Evolutionary conservation across 1,140 invertebrate species (phyloP).

Genomic region (Sinonovacula constricta): DNA sequence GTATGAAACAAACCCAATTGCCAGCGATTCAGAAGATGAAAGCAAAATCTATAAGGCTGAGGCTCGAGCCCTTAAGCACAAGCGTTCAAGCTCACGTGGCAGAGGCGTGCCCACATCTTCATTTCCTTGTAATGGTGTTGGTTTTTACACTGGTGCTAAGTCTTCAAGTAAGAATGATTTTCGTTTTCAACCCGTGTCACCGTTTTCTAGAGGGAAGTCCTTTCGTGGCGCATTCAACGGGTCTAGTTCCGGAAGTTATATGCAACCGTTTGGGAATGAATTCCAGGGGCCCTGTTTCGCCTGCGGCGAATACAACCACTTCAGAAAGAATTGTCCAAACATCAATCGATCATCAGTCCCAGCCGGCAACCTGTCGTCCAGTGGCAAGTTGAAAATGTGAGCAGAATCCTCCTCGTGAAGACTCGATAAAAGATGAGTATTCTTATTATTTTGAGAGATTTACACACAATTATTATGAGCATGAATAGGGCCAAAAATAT

Average conservation of each 20-base stretch:
- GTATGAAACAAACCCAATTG: slow-evolving; percentile 5
- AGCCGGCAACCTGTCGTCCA: neutral
- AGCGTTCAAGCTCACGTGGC: neutral
- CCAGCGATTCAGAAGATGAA: slow-evolving; percentile 15
- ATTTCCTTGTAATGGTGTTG: neutral
- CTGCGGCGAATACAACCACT: neutral
- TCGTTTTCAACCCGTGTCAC: neutral
- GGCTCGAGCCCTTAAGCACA: neutral
- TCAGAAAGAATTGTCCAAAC: neutral
- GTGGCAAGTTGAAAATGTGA: neutral
- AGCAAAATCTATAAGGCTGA: neutral
- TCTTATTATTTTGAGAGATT: slow-evolving; percentile 24
- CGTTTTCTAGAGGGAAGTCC: neutral
- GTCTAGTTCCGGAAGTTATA: neutral
- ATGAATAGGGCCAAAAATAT: slow-evolving; percentile 23
- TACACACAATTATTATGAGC: slow-evolving; percentile 16
- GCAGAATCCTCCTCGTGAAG: neutral
- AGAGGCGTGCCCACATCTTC: neutral
- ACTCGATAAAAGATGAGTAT: slow-evolving; percentile 27
- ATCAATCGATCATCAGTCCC: neutral
- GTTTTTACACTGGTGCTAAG: neutral
- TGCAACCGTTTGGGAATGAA: neutral
- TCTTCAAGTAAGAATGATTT: neutral
- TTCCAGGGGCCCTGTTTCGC: neutral
- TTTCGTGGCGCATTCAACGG: neutral